Conservation (phyloP, 2,113 vertebrate genomes). For the Brachypteracias leptosomus region DNA sequence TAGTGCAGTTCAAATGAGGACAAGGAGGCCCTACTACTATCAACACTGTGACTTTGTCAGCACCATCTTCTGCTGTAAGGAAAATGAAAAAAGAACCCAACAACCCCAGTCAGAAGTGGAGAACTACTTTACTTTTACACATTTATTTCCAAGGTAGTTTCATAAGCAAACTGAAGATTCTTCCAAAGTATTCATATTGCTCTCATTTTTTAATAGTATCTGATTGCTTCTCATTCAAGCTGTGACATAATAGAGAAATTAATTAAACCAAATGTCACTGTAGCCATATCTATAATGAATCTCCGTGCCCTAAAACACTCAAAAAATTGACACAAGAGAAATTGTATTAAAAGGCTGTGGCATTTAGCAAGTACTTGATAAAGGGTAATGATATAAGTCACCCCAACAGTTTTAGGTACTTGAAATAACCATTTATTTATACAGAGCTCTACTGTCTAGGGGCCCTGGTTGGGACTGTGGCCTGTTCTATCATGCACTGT, state of each 20-base stretch:
- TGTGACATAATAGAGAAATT: slow-evolving; percentile 38
- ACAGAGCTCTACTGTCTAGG: background rate
- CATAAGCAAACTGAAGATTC: background rate
- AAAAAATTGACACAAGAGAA: background rate
- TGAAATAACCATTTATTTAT: background rate
- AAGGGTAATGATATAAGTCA: background rate
- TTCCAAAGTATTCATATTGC: background rate
- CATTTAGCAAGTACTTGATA: slow-evolving; percentile 12
- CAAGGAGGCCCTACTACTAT: background rate
- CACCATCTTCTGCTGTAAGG: background rate
- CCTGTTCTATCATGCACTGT: background rate
- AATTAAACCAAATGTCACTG: slow-evolving; percentile 44
- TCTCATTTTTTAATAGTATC: background rate
- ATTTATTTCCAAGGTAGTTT: background rate
- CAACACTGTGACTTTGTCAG: background rate
- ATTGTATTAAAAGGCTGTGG: slow-evolving; percentile 10
- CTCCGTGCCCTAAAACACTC: slow-evolving; percentile 3
- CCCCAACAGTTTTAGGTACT: background rate
- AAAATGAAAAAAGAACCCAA: background rate
- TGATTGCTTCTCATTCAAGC: slow-evolving; percentile 24
- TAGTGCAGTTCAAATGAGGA: background rate
- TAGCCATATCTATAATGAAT: slow-evolving; percentile 34
- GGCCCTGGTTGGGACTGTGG: background rate
- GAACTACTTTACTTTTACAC: background rate
- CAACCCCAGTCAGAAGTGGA: background rate